Percentiles rank a stretch among this genome's conserved stretches.
These are phyloP conservation scores for Agonopterix alstromeriana DNA, from an alignment of 2,888 invertebrate species.

Conservation along the genomic window DNA sequence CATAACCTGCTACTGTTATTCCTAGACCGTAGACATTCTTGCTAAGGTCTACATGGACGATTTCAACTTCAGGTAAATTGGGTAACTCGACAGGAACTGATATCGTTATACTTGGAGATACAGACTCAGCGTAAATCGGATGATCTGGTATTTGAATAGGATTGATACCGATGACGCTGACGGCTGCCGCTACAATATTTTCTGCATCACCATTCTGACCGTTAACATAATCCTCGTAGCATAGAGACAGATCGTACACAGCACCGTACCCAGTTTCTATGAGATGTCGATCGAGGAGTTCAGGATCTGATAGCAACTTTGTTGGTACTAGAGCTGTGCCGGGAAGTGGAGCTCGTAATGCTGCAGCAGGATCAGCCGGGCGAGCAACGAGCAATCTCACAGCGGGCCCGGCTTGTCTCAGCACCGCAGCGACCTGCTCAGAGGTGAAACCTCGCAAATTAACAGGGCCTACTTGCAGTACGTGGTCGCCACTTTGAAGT, in stretches of 20 bases:
- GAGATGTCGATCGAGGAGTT: constrained; percentile 90
- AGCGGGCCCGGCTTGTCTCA: constrained; percentile 86
- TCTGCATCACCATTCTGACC: constrained; percentile 48
- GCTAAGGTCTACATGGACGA: constrained; percentile 90
- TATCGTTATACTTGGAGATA: constrained; percentile 67
- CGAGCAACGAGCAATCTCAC: constrained; percentile 96
- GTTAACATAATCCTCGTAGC: constrained; percentile 56
- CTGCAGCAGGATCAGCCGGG: constrained; percentile 90
- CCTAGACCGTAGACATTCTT: constrained; percentile 96
- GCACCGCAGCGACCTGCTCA: constrained; percentile 87
- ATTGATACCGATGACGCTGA: constrained; percentile 64
- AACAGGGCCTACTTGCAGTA: constrained; percentile 96
- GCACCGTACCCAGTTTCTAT: constrained; percentile 85
- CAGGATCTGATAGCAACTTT: constrained; percentile 92
- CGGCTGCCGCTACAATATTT: constrained; percentile 54
- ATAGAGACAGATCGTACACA: constrained; percentile 65
- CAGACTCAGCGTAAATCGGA: constrained; percentile 45
- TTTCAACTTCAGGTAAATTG: constrained; percentile 91
- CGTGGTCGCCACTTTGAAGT: constrained; percentile 97
- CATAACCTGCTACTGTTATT: constrained; percentile 97
- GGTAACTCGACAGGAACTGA: constrained; percentile 74
- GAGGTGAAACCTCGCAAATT: constrained; percentile 97
- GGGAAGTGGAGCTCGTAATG: constrained; percentile 84
- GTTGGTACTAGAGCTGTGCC: constrained; percentile 96
- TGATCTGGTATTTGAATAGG: constrained; percentile 59